A percentile compares a stretch with the other conserved stretches of the same genome.
Evolutionary conservation across 2,797 vertebrate genomes (phyloP).

Genomic region (Myotis myotis): DNA sequence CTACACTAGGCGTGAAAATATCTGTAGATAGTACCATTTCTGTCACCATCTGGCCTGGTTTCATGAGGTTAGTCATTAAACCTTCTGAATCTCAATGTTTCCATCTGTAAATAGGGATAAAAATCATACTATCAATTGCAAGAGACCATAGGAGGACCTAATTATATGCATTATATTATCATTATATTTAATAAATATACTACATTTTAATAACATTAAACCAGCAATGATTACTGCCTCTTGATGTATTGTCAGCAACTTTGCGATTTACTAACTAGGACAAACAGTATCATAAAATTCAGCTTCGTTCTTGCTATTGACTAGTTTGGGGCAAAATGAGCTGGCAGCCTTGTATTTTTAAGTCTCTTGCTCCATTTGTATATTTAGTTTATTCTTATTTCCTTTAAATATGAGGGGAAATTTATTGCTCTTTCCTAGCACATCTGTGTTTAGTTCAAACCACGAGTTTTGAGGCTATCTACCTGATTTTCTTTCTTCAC

Average conservation of each 20-base stretch:
- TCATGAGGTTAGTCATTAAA: background rate
- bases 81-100: background rate
- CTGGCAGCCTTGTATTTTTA: background rate
- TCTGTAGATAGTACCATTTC: background rate
- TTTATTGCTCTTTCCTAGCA: background rate
- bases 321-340: background rate
- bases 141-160: background rate
- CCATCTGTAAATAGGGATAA: background rate
- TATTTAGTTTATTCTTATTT: background rate
- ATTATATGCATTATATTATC: background rate
- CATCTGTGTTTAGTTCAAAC: background rate
- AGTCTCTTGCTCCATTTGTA: background rate
- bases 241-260: background rate
- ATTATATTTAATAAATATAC: background rate
- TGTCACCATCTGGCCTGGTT: background rate
- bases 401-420: background rate
- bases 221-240: background rate
- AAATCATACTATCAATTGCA: background rate
- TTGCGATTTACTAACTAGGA: background rate
- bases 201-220: background rate
- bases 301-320: background rate
- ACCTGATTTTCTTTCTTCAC: background rate
- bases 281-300: background rate
- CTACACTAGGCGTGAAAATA: background rate
- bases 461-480: background rate